Base-by-base conservation (phyloP, 2,113 vertebrate genomes). In the Dendrocopos noguchii region DNA sequence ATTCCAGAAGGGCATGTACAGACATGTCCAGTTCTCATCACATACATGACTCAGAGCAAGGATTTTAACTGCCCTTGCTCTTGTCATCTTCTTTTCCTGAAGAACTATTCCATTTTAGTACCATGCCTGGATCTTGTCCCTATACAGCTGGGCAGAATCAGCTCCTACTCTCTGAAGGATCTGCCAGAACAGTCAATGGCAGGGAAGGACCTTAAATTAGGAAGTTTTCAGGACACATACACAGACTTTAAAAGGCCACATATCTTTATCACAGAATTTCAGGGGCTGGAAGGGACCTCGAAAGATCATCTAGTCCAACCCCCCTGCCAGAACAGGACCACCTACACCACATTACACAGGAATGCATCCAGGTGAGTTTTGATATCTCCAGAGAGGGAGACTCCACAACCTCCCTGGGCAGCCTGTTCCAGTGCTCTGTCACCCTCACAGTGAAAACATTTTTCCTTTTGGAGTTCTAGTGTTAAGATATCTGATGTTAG, bases 131-230 rank as follows among this genome's bases (percentile, higher is more conserved):
- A 64, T 52, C 70, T 90, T 81, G 15, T 7, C 75, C 70, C 70
- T 75, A 4, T 24, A 64, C 0, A 0, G 18, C 18, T 19, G 56
- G 56, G 24, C 34, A 88, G 28, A 14, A 50, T 3, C 42, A 50
- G 31, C 36, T 80, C 31, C 36, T 28, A 36, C 7, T 33, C 89
- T 89, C 60, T 64, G 46, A 80, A 64, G 46, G 55, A 33, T 72
- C 22, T 33, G 47, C 50, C 31, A 71, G 19, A 19, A 67, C 0
- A 0, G 53, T 56, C 36, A 77, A 76, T 8, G 12, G 44, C 42
- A 87, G 27, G 21, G 36, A 80, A 77, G 8, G 28, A 63, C 21
- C 39, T 79, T 50, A 61, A 46, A 59, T 28, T 55, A 79, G 24
- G 81, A 92, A 55, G 31, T 31, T 60, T 59, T 79, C 64, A 79